Conservation (phyloP, 1,140 invertebrate genomes). For the Triops cancriformis region DNA sequence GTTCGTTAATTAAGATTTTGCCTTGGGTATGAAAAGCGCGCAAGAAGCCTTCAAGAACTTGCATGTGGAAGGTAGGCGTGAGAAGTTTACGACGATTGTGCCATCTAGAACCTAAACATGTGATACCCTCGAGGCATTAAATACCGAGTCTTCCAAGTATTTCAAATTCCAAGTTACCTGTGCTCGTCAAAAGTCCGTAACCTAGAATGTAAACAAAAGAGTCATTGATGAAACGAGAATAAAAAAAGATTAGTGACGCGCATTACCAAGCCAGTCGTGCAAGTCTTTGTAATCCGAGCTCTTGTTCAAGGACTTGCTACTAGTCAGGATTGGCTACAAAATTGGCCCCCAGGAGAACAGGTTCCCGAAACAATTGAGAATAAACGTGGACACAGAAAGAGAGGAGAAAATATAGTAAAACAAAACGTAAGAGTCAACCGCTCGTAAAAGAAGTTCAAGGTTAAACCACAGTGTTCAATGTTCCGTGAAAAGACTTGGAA, state of each 20-base stretch:
- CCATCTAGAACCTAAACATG: constrained; percentile 57
- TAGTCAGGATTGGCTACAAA: constrained; percentile 54
- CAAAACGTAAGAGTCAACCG: neutral
- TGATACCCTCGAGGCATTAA: constrained; percentile 51
- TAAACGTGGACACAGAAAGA: neutral
- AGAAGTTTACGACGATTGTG: constrained; percentile 68
- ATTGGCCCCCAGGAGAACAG: neutral
- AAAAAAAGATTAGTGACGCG: neutral
- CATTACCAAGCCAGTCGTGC: constrained; percentile 41
- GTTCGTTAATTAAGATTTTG: constrained; percentile 52
- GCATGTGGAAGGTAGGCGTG: constrained; percentile 84
- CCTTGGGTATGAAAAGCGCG: constrained; percentile 71
- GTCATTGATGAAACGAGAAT: neutral
- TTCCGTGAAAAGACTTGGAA: neutral
- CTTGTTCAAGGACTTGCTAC: constrained; percentile 36
- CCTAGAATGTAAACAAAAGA: neutral
- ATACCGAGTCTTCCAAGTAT: neutral
- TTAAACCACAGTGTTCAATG: neutral
- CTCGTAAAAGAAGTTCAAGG: constrained; percentile 3
- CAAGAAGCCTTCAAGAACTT: constrained; percentile 75
- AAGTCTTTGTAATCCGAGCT: neutral
- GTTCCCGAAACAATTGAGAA: neutral
- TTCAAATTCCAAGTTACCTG: constrained; percentile 46
- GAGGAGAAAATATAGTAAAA: neutral
- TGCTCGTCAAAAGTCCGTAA: constrained; percentile 56